phyloP scores from a whole-genome alignment of 2,797 vertebrate genomes.

The Acanthopagrus latus region DNA sequence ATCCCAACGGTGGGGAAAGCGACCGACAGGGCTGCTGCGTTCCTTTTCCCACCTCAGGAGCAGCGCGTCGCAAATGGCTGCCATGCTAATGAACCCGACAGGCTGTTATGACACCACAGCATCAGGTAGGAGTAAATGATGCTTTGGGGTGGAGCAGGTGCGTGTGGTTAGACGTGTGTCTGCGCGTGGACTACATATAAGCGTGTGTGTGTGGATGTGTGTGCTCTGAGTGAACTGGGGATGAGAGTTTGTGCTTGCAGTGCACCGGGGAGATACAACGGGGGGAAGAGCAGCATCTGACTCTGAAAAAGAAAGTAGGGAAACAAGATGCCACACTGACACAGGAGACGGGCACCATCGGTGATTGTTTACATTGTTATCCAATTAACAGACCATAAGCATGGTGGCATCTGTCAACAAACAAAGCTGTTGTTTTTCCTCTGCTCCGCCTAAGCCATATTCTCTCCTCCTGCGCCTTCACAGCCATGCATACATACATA shows the following conservation, averaged over 20 bases:
- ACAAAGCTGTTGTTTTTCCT: conserved; percentile 98
- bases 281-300: conserved; percentile 79
- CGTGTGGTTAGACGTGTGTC: conserved; percentile 49
- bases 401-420: conserved; percentile 99
- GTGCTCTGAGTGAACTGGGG: conserved; percentile 45
- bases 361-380: conserved; percentile 99
- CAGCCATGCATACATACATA: conserved; percentile 72
- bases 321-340: conserved; percentile 90
- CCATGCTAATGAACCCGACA: conserved; percentile 86
- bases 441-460: conserved; percentile 89
- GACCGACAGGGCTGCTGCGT: conserved; percentile 61
- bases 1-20: conserved; percentile 52
- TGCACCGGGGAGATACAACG: conserved; percentile 67
- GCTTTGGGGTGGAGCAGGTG: conserved; percentile 84
- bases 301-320: conserved; percentile 82
- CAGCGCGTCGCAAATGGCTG: conserved; percentile 76
- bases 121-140: conserved; percentile 87
- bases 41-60: conserved; percentile 80
- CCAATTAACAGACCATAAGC: conserved; percentile 99
- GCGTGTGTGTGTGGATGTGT: conserved; percentile 44
- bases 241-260: conserved; percentile 59
- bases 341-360: conserved; percentile 92
- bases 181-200: conserved; percentile 22
- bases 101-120: conserved; percentile 85
- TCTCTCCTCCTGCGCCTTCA: conserved; percentile 70